Evolutionary conservation across 2,797 vertebrate genomes (phyloP).

Genomic region (Sibirionetta formosa): DNA sequence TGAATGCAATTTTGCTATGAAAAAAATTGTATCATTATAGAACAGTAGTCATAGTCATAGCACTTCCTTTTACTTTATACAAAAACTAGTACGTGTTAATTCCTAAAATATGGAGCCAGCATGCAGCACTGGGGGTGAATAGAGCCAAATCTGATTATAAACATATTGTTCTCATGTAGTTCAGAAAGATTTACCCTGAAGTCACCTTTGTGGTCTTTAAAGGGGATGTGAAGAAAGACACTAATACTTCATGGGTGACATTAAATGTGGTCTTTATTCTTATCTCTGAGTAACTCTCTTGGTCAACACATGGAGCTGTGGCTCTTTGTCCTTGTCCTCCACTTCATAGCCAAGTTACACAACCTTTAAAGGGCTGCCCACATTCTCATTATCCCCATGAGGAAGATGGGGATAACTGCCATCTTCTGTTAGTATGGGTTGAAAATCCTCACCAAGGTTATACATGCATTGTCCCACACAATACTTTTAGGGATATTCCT

Average conservation of each 20-base stretch:
- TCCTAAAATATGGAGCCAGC: not conserved
- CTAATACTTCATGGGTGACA: not conserved
- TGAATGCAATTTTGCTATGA: not conserved
- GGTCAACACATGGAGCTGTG: not conserved
- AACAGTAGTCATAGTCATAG: not conserved
- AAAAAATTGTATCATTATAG: not conserved
- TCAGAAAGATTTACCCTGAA: not conserved
- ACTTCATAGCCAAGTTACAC: not conserved
- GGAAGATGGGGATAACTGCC: not conserved
- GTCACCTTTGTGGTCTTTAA: constrained; percentile 10
- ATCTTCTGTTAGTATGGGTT: not conserved
- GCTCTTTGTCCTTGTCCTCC: not conserved
- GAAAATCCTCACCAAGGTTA: not conserved
- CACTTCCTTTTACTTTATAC: not conserved
- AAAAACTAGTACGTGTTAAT: not conserved
- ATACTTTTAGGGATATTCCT: not conserved
- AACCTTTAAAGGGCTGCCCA: not conserved
- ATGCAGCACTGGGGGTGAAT: not conserved
- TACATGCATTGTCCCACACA: not conserved
- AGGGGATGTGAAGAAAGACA: not conserved
- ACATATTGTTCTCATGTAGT: not conserved
- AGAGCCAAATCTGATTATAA: not conserved
- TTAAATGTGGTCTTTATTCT: not conserved
- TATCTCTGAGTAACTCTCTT: not conserved
- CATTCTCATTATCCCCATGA: not conserved